These are phyloP conservation scores for Alouatta palliata DNA, from an alignment of 2,113 vertebrate species.

Conservation along the genomic window DNA sequence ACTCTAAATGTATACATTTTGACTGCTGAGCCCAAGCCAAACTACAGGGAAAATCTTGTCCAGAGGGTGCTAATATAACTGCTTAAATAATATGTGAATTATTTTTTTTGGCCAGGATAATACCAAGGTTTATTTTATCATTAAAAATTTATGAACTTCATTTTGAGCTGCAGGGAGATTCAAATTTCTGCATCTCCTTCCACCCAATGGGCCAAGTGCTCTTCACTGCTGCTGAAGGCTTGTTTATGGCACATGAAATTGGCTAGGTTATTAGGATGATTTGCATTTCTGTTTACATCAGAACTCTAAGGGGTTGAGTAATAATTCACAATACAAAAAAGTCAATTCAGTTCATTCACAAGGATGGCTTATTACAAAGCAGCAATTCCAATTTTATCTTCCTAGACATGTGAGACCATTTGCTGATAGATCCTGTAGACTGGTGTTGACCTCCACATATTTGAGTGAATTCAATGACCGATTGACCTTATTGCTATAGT, in stretches of 20 bases:
- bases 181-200: neutral
- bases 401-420: neutral
- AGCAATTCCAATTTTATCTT: neutral
- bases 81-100: neutral
- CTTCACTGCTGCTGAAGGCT: neutral
- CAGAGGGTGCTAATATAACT: neutral
- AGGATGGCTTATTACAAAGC: neutral
- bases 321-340: neutral
- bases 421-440: neutral
- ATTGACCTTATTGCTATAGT: neutral
- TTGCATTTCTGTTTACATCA: neutral
- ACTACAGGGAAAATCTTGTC: neutral
- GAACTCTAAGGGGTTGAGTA: neutral
- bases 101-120: neutral
- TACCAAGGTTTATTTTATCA: neutral
- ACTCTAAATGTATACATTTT: neutral
- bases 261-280: neutral
- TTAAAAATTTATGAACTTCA: neutral
- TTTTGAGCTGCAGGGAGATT: neutral
- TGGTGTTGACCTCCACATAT: neutral
- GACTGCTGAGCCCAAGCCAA: neutral
- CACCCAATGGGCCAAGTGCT: neutral
- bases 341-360: neutral
- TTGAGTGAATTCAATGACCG: neutral
- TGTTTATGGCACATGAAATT: neutral